These are phyloP conservation scores for Aphelinus certus DNA, from an alignment of 1,140 invertebrate species.

Conservation along the genomic window DNA sequence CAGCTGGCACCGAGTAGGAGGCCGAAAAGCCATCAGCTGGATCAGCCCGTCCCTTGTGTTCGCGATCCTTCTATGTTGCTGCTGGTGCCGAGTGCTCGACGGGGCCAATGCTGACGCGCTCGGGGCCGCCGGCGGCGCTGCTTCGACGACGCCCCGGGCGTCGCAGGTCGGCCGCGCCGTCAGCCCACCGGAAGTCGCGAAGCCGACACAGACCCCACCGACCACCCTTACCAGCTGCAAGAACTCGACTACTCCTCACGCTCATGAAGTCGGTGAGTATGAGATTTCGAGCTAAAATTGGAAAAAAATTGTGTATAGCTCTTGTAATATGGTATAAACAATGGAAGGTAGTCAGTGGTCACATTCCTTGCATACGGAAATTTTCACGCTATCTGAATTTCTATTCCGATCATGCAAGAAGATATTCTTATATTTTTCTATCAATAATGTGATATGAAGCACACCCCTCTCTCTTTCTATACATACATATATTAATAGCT, in stretches of 20 bases:
- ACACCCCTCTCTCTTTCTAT: too few relatives aligned
- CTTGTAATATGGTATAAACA: neutral
- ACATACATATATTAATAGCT: too few relatives aligned
- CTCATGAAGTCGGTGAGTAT: conserved; percentile 45
- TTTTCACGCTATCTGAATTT: neutral
- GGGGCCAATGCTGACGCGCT: conserved; percentile 1
- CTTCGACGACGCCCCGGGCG: neutral
- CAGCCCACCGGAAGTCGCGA: conserved; percentile 52
- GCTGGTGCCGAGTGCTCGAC: conserved; percentile 50
- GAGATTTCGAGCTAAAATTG: too few relatives aligned
- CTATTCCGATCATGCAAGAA: too few relatives aligned
- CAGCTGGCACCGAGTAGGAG: conserved; percentile 57
- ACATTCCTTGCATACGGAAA: neutral
- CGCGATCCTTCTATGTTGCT: conserved; percentile 53
- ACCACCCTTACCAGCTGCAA: conserved; percentile 51
- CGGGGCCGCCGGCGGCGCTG: conserved; percentile 52
- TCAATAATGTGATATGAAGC: too few relatives aligned
- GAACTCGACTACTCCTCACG: conserved; percentile 57
- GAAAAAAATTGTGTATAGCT: conserved; percentile 2
- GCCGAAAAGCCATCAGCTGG: conserved; percentile 56
- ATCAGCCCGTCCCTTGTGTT: conserved; percentile 52
- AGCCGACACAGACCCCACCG: conserved; percentile 51
- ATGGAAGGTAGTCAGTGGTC: neutral
- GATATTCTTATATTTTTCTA: too few relatives aligned
- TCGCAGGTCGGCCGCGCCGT: conserved; percentile 42